phyloP scores from a whole-genome alignment of 2,113 vertebrate genomes.

The Elephantulus edwardii region DNA sequence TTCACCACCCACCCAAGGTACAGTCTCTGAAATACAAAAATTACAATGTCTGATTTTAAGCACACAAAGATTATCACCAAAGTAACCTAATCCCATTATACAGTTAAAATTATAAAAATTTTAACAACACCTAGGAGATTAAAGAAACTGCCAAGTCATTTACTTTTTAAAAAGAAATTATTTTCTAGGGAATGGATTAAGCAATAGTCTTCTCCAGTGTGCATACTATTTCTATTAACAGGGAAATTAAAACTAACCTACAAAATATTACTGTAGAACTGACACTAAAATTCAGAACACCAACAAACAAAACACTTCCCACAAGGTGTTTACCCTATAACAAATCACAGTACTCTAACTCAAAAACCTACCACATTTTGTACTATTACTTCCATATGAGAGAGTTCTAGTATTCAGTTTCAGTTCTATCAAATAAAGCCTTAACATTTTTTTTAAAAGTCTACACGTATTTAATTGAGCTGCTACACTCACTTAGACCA shows the following conservation, averaged over 20 bases:
- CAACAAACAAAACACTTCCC: slow-evolving; percentile 52
- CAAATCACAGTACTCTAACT: slow-evolving; percentile 32
- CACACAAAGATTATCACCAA: background rate
- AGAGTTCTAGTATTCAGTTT: slow-evolving; percentile 28
- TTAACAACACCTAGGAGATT: background rate
- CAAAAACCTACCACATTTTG: slow-evolving; percentile 5
- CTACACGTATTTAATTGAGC: slow-evolving; percentile 53
- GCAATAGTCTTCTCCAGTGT: background rate
- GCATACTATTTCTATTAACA: slow-evolving; percentile 33
- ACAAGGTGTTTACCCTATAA: slow-evolving; percentile 32
- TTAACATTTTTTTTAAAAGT: slow-evolving; percentile 6
- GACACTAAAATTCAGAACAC: slow-evolving; percentile 41
- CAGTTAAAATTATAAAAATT: background rate
- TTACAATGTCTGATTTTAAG: slow-evolving; percentile 13
- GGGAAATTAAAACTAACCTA: slow-evolving; percentile 41
- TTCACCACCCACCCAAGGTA: background rate
- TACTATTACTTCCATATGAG: slow-evolving; percentile 45
- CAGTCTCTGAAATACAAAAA: slow-evolving; percentile 38
- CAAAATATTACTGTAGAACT: slow-evolving; percentile 24
- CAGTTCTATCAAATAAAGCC: slow-evolving; percentile 35
- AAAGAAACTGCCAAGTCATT: slow-evolving; percentile 1
- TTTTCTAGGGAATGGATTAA: background rate
- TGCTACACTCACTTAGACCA: slow-evolving; percentile 71
- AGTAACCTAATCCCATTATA: background rate
- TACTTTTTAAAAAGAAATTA: slow-evolving; percentile 31